Evolutionary conservation across 2,888 invertebrate species (phyloP), one percentile per base, ranked within the genome.

Genomic region (Zaprionus lineosus): DNA sequence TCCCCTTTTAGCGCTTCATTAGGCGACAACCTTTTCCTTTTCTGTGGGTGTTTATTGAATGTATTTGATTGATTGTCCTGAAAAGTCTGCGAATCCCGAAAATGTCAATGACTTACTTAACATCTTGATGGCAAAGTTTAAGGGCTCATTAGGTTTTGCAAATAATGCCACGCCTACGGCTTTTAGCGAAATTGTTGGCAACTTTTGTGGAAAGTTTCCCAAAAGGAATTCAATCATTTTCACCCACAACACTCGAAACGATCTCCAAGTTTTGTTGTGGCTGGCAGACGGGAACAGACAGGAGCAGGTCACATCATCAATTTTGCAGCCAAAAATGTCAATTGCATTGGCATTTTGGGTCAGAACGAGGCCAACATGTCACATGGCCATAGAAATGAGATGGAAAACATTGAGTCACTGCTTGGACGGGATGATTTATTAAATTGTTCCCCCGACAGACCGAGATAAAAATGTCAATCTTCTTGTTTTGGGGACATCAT

Each of bases 291-390:
- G 18, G n/a, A n/a, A 39, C 9, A 29, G 29, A 18, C 8, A 15
- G 3, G 26, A 14, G 2, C 14, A 8, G 19, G 60, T 55, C 59
- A 74, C 50, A 67, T 66, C 74, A 85, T 72, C 63, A 72, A 74
- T 85, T 83, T 76, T 74, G 53, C 58, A 62, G 28, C 21, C 34
- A 40, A 19, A 64, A 28, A 78, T 78, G 85, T 78, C 77, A 82
- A 82, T 64, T 82, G 79, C 79, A 84, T 72, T 70, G 59, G 52
- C 50, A 69, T 77, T 70, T 67, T 8, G 63, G 75, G 76, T 76
- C 53, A 47, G 8, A 62, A 63, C 44, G 43, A 60, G 53, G 52
- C 55, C 52, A 63, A 41, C n/a, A 34, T 37, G 51, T 57, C 40
- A 78, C 74, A 57, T 37, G 66, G 41, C 40, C 55, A 47, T 53